Percentiles rank a stretch among this genome's conserved stretches.
phyloP scores from a whole-genome alignment of 2,113 vertebrate species.

The Bostrychus sinensis region DNA sequence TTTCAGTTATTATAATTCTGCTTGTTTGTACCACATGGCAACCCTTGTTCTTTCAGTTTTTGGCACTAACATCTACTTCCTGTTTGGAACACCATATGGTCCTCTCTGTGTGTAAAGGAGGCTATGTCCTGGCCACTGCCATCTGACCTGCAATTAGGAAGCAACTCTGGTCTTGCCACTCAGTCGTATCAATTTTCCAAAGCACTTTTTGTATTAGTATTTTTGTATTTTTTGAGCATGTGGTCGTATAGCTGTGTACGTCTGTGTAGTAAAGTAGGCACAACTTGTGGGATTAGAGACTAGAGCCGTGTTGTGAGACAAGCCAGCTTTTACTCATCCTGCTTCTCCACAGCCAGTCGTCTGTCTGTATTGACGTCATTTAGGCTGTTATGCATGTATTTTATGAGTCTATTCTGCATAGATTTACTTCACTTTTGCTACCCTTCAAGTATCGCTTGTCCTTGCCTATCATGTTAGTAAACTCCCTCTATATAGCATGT shows the following conservation, averaged over 20 bases:
- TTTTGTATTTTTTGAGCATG: neutral
- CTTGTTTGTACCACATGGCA: conserved; percentile 27
- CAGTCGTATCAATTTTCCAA: too few species aligned
- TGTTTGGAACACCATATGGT: conserved; percentile 69
- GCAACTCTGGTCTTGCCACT: neutral
- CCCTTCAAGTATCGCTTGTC: too few species aligned
- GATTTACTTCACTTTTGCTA: too few species aligned
- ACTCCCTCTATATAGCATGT: too few species aligned
- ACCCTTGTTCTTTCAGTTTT: conserved; percentile 33
- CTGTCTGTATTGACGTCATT: conserved; percentile 6
- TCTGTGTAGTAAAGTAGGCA: conserved; percentile 4
- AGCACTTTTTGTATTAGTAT: neutral
- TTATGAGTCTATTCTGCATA: too few species aligned
- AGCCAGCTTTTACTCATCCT: conserved; percentile 4
- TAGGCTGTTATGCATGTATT: neutral
- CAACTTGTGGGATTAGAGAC: conserved; percentile 13
- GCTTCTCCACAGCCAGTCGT: neutral
- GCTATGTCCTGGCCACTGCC: conserved; percentile 32
- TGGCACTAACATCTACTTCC: conserved; percentile 44
- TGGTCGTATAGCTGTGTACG: neutral
- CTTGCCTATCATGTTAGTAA: neutral
- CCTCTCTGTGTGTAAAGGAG: conserved; percentile 58
- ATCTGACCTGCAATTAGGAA: conserved; percentile 57
- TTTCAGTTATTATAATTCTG: conserved; percentile 19
- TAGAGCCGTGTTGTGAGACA: too few species aligned